Percentiles rank a stretch among this genome's conserved stretches.
These are phyloP conservation scores for Carassius gibelio DNA, from an alignment of 2,113 vertebrate genomes.

Conservation along the genomic window DNA sequence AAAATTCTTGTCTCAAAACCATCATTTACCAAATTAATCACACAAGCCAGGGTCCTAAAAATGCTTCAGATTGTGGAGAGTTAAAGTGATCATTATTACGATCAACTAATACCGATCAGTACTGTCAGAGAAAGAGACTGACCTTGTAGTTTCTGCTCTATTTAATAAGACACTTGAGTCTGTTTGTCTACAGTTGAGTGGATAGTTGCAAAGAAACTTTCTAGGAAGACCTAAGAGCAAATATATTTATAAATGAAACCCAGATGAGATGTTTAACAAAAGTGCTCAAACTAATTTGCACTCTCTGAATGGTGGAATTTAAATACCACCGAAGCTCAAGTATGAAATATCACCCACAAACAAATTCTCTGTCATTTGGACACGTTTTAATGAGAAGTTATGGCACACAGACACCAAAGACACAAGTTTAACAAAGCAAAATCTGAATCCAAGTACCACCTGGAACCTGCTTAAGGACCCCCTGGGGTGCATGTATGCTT, in stretches of 20 bases:
- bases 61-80: not conserved
- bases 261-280: conserved; percentile 19
- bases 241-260: conserved; percentile 9
- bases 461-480: conserved; percentile 11
- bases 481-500: conserved; percentile 10
- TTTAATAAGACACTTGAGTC: not conserved
- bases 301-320: not conserved
- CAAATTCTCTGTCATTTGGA: conserved; percentile 12
- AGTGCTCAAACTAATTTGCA: conserved; percentile 1
- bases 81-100: not conserved
- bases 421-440: conserved; percentile 6
- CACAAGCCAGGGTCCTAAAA: not conserved
- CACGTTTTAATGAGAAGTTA: conserved; percentile 26
- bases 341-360: conserved; percentile 5
- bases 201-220: not conserved
- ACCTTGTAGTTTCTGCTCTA: not conserved
- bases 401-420: not conserved
- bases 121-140: not conserved
- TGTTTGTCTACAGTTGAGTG: not conserved
- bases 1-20: not conserved
- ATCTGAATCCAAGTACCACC: not conserved
- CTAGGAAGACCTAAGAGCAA: not conserved
- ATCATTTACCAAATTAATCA: not conserved
- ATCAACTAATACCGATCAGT: not conserved
- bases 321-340: conserved; percentile 2